Evolutionary conservation across 1,140 invertebrate species (phyloP).

Genomic region (Drosophila parvula): DNA sequence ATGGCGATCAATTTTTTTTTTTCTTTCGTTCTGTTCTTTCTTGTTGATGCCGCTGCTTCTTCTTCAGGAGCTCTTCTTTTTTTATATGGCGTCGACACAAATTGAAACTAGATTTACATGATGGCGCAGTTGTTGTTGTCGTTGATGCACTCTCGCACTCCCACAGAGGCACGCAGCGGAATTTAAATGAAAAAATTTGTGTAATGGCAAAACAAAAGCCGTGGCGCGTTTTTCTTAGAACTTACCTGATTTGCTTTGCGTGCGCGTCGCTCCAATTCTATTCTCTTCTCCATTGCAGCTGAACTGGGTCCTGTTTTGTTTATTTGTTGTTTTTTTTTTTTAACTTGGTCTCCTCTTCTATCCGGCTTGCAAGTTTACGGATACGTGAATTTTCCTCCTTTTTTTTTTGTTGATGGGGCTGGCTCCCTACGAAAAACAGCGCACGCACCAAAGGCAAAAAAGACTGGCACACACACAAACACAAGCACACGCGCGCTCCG

Average conservation of each 20-base stretch:
- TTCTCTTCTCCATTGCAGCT: slow-evolving; percentile 93
- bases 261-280: slow-evolving; percentile 94
- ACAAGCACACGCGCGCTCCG: slow-evolving; percentile 25
- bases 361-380: slow-evolving; percentile 39
- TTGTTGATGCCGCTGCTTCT: slow-evolving; percentile 55
- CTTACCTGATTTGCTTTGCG: slow-evolving; percentile 92
- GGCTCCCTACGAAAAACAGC: slow-evolving; percentile 66
- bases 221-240: slow-evolving; percentile 70
- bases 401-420: slow-evolving; percentile 31
- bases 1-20: slow-evolving; percentile 79
- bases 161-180: slow-evolving; percentile 20
- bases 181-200: slow-evolving; percentile 48
- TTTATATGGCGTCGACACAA: slow-evolving; percentile 64
- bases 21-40: slow-evolving; percentile 37
- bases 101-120: slow-evolving; percentile 79
- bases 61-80: slow-evolving; percentile 40
- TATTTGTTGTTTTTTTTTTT: slow-evolving; percentile 38
- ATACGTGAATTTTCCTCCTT: slow-evolving; percentile 32
- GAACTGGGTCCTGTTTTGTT: slow-evolving; percentile 63
- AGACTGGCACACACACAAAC: slow-evolving; percentile 48
- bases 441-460: slow-evolving; percentile 72
- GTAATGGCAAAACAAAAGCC: slow-evolving; percentile 48
- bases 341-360: slow-evolving; percentile 38
- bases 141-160: slow-evolving; percentile 26
- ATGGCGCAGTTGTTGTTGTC: slow-evolving; percentile 65